phyloP scores from a whole-genome alignment of 2,888 invertebrate species.

The Nebria brevicollis region DNA sequence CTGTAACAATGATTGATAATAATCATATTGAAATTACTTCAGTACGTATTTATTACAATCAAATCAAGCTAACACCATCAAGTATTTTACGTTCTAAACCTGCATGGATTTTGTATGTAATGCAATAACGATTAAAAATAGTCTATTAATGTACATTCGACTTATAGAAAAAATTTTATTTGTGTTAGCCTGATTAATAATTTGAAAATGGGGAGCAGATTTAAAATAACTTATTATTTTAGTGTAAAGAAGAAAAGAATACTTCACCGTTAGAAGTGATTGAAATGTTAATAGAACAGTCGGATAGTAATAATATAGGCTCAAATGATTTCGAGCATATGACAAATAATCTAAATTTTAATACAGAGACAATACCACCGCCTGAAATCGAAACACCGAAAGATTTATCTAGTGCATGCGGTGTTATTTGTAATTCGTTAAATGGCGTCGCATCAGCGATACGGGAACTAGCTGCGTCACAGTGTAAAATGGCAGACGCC shows the following conservation, averaged over 20 bases:
- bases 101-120: too few species aligned
- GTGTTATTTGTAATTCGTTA: slow-evolving; percentile 8
- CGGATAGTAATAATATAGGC: slow-evolving; percentile 4
- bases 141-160: background rate
- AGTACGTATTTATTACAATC: background rate
- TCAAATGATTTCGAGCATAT: background rate
- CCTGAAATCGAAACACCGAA: background rate
- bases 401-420: background rate
- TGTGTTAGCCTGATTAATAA: background rate
- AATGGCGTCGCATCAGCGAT: slow-evolving; percentile 12
- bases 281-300: slow-evolving; percentile 7
- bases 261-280: background rate
- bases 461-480: slow-evolving; percentile 15
- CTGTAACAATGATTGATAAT: slow-evolving; percentile 9
- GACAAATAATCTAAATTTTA: background rate
- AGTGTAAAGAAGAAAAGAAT: slow-evolving; percentile 15
- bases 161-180: background rate
- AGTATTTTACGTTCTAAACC: too few species aligned
- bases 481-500: slow-evolving; percentile 11
- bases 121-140: too few species aligned
- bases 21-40: slow-evolving; percentile 3
- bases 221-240: background rate
- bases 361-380: background rate
- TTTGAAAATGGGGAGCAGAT: background rate
- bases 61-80: background rate